These are phyloP conservation scores for Epizoanthus illoricatus DNA, from an alignment of 92 coral and sea anemone genomes.

Conservation along the genomic window DNA sequence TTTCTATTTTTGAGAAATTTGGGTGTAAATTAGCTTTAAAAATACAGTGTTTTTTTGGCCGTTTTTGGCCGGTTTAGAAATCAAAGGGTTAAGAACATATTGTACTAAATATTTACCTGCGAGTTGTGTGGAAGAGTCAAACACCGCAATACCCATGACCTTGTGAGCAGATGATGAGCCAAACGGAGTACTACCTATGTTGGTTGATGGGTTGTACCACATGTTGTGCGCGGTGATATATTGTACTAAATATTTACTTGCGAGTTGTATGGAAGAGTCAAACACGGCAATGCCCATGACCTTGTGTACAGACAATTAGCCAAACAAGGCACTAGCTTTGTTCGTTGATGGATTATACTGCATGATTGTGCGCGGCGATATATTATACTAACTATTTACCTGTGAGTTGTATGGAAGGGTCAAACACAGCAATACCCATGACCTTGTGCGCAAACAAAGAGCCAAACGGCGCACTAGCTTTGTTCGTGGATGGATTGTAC, in stretches of 20 bases:
- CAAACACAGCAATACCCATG: conserved; percentile 34
- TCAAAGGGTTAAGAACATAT: too few relatives aligned
- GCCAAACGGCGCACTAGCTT: neutral
- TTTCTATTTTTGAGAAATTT: too few relatives aligned
- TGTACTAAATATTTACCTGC: conserved; percentile 7
- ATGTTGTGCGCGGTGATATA: neutral
- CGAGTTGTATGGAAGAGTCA: conserved; percentile 12
- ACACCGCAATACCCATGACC: conserved; percentile 30
- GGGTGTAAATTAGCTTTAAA: too few relatives aligned
- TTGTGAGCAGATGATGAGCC: neutral
- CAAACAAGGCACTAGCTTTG: neutral
- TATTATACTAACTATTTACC: conserved; percentile 10
- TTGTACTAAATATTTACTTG: conserved; percentile 2
- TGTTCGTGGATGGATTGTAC: neutral
- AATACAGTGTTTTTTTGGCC: too few relatives aligned
- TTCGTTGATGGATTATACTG: neutral
- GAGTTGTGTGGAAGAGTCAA: conserved; percentile 21
- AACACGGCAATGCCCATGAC: conserved; percentile 32
- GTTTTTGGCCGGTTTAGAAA: too few relatives aligned
- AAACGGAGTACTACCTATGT: neutral
- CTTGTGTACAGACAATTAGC: neutral
- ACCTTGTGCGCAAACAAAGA: neutral
- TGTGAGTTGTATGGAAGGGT: conserved; percentile 16
- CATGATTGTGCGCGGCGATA: neutral
- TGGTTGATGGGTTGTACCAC: neutral